These are phyloP conservation scores for Macrotis lagotis DNA, from an alignment of 2,113 vertebrate genomes.

Conservation along the genomic window DNA sequence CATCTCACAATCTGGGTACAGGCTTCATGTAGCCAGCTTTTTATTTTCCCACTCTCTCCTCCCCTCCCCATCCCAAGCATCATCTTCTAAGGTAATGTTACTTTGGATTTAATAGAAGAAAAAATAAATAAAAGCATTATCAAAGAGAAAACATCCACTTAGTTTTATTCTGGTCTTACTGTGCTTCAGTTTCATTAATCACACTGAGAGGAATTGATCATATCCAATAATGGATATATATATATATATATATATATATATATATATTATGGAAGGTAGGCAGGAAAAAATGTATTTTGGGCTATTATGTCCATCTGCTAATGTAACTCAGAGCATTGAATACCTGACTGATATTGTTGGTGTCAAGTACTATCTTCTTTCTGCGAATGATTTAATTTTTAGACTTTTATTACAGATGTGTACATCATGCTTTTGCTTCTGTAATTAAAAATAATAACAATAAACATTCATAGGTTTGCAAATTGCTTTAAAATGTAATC, in stretches of 20 bases:
- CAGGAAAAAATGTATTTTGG: neutral
- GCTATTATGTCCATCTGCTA: neutral
- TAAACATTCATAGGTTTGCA: neutral
- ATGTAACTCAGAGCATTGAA: neutral
- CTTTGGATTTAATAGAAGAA: conserved; percentile 59
- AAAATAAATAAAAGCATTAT: neutral
- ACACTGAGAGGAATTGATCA: conserved; percentile 54
- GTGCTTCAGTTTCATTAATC: conserved; percentile 45
- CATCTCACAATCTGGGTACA: conserved; percentile 73
- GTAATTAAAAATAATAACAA: neutral
- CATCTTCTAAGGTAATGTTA: conserved; percentile 62
- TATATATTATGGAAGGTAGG: neutral
- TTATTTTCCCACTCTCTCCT: conserved; percentile 24
- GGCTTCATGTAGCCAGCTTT: conserved; percentile 60
- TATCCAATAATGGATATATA: conserved; percentile 51
- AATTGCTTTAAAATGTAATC: neutral
- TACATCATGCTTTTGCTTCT: neutral
- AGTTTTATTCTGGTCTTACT: conserved; percentile 7
- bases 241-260: neutral
- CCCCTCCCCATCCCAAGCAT: neutral
- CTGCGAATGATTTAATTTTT: neutral
- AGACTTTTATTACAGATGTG: neutral
- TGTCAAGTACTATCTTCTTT: neutral
- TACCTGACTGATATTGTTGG: neutral
- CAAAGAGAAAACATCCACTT: conserved; percentile 63